These are phyloP conservation scores for Myrmecobius fasciatus DNA, from an alignment of 2,113 vertebrate species.

Conservation along the genomic window DNA sequence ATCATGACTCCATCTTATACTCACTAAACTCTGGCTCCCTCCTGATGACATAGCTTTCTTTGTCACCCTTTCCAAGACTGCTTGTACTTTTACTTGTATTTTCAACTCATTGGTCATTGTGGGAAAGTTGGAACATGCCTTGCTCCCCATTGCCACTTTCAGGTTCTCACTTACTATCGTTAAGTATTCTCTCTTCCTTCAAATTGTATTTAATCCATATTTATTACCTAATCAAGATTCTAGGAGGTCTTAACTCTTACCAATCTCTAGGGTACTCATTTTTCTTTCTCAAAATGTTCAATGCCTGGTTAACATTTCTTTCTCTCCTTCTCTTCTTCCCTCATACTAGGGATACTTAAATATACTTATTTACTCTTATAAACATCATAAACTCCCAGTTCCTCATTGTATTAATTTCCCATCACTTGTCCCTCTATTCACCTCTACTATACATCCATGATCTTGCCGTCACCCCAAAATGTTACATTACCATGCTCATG, in stretches of 20 bases:
- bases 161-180: neutral
- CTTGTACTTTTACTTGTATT: neutral
- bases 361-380: neutral
- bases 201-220: neutral
- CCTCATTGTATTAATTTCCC: neutral
- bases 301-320: neutral
- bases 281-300: neutral
- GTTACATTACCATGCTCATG: neutral
- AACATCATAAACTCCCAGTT: neutral
- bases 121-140: neutral
- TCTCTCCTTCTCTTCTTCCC: neutral
- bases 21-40: neutral
- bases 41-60: neutral
- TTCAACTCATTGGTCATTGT: neutral
- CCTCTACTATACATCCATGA: neutral
- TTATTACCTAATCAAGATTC: neutral
- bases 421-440: neutral
- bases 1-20: neutral
- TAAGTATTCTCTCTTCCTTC: neutral
- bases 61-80: neutral
- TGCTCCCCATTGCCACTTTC: neutral
- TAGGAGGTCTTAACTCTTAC: neutral
- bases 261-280: neutral
- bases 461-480: neutral
- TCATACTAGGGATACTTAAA: neutral